A percentile compares a stretch with the other conserved stretches of the same genome.
Evolutionary conservation across 1,140 invertebrate species (phyloP).

Genomic region (Conus betulinus): DNA sequence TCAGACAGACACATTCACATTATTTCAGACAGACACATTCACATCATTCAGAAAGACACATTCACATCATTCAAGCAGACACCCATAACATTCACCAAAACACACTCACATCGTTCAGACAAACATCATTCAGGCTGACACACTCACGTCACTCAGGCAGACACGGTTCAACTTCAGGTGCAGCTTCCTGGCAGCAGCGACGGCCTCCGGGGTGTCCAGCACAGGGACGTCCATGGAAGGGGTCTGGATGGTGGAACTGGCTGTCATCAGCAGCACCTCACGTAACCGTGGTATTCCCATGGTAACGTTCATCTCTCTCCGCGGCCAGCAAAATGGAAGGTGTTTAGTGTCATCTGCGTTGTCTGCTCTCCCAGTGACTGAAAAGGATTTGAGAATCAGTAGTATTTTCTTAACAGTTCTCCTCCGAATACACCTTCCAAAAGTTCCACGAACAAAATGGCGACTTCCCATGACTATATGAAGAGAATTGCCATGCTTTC

Average conservation of each 20-base stretch:
- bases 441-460: too few relatives aligned
- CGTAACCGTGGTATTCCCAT: constrained; percentile 94
- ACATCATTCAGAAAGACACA: background rate
- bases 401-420: too few relatives aligned
- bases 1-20: constrained; percentile 2
- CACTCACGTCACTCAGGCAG: constrained; percentile 83
- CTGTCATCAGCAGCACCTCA: constrained; percentile 98
- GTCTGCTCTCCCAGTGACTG: constrained; percentile 97
- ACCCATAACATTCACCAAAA: background rate
- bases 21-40: background rate
- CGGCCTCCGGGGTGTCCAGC: constrained; percentile 41
- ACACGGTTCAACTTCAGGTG: constrained; percentile 83
- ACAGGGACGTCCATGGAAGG: constrained; percentile 97
- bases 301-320: constrained; percentile 99
- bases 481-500: too few relatives aligned
- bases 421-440: too few relatives aligned
- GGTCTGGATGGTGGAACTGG: constrained; percentile 93
- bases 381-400: too few relatives aligned
- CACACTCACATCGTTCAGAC: background rate
- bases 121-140: background rate
- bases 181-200: constrained; percentile 51
- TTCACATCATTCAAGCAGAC: background rate
- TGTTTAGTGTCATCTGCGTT: constrained; percentile 99
- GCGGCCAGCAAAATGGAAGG: constrained; percentile 99
- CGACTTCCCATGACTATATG: too few relatives aligned